Evolutionary conservation across 2,888 invertebrate species (phyloP), one percentile per base, ranked within the genome.

Genomic region (Agriotes lineatus): DNA sequence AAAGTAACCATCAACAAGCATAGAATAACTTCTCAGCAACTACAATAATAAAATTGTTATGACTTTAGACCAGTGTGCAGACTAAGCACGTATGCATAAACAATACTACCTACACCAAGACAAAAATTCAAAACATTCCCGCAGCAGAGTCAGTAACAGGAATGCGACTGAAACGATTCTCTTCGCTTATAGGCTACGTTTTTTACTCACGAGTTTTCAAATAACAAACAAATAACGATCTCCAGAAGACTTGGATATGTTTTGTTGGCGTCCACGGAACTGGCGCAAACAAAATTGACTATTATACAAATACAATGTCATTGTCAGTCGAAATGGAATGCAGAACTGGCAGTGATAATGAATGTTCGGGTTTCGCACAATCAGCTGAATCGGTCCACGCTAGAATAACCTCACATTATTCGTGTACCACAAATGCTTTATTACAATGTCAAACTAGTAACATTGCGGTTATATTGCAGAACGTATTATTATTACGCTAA

Each of bases 381-480:
- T 76, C 76, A 75, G 75, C 75, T 72, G 71, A 75, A 76, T 76
- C 71, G 76, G 74, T 74, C 72, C 72, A 73, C 72, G 74, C 71
- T 74, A 74, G 71, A 74, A 71, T 72, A 74, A 75, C 76, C 75
- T 74, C 76, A 74, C 76, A 76, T 76, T 75, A 74, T 74, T 75
- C 74, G 71, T 70, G 69, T 72, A 70, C 76, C 74, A 66, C 72
- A 72, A 74, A 75, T 75, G 75, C 74, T 76, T 74, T 75, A 76
- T 76, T 74, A 72, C 74, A 67, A 73, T 74, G 74, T 73, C 75
- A 74, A 74, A 72, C 70, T 66, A 66, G 72, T 67, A 67, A 68
- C 68, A 58, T 66, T 68, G 64, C 54, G 67, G 66, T 48, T 63
- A 45, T 54, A 62, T 58, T 65, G 56, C 57, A 65, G 54, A 61